Evolutionary conservation across 2,113 vertebrate species (phyloP).

Genomic region (Thalassoma bifasciatum): DNA sequence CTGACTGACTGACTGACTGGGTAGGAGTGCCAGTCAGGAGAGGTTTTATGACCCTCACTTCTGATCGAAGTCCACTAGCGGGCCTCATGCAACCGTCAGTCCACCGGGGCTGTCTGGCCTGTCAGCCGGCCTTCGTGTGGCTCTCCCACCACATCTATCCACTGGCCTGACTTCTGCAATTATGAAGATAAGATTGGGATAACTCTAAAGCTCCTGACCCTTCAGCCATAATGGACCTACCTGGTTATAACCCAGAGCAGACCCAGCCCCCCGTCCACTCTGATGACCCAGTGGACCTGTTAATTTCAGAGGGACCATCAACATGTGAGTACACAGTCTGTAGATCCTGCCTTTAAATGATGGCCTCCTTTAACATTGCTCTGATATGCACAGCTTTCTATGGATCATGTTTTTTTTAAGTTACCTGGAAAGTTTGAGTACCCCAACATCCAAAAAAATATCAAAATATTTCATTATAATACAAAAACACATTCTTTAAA

Average conservation of each 20-base stretch:
- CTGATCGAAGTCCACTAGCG: conserved; percentile 80
- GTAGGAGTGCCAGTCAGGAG: conserved; percentile 83
- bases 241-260: conserved; percentile 57
- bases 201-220: conserved; percentile 38
- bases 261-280: conserved; percentile 40
- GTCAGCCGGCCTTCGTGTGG: conserved; percentile 43
- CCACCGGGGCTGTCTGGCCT: conserved; percentile 58
- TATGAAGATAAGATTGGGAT: conserved; percentile 58
- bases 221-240: conserved; percentile 71
- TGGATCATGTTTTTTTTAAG: conserved; percentile 2
- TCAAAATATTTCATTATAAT: not conserved
- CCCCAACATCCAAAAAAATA: not conserved
- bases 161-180: conserved; percentile 46
- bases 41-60: conserved; percentile 79
- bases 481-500: not conserved
- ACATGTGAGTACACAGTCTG: conserved; percentile 76
- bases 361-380: not conserved
- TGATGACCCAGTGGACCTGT: conserved; percentile 46
- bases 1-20: conserved; percentile 46
- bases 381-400: not conserved
- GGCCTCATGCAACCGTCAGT: conserved; percentile 75
- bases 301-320: conserved; percentile 66
- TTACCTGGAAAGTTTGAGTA: too few relatives aligned
- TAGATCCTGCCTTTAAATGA: not conserved
- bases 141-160: conserved; percentile 46